Base-by-base conservation (phyloP, 1,140 invertebrate species). In the Onthophagus taurus region DNA sequence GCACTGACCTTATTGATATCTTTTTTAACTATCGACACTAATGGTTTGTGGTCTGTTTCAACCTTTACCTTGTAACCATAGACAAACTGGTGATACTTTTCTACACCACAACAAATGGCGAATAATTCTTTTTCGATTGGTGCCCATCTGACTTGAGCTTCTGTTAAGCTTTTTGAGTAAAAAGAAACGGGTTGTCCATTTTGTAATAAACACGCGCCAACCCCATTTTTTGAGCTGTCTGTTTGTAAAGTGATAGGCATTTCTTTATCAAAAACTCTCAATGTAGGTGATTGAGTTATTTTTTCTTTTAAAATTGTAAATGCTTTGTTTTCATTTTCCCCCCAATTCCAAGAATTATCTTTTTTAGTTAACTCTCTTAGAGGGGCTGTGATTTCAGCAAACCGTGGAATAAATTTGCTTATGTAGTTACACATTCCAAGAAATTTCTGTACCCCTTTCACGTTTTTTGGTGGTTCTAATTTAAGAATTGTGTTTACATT, bases 61-160 rank as follows among this genome's bases (percentile, higher is more conserved):
- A 30, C 14, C 7, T 30, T 13, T 11, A 8, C 14, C 14, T 30
- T 30, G 4, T 31, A 4, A 11, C n/a, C 30, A 31, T 31, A 31
- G 4, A 31, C 16, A 31, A 31, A 31, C 16, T 31, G 30, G 16
- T 31, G 30, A 31, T 31, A 31, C 16, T 31, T 31, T 31, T 31
- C 30, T 4, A 31, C 30, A 5, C 4, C 30, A n/a, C n/a, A 3
- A 11, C 30, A 31, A 12, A 31, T 31, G n/a, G n/a, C 30, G 4
- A 31, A n/a, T 31, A 31, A 31, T 31, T 31, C 30, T n/a, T 31
- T 31, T 31, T 31, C 30, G 16, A 31, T 31, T 13, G 2, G 30
- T n/a, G 30, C 3, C 30, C 30, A 31, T 31, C 16, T 31, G 6
- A 31, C 16, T 31, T 31, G 30, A 31, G 7, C 30, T 6, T 31